Evolutionary conservation across 2,888 invertebrate species (phyloP).

Genomic region (Sclerodermus sp.): DNA sequence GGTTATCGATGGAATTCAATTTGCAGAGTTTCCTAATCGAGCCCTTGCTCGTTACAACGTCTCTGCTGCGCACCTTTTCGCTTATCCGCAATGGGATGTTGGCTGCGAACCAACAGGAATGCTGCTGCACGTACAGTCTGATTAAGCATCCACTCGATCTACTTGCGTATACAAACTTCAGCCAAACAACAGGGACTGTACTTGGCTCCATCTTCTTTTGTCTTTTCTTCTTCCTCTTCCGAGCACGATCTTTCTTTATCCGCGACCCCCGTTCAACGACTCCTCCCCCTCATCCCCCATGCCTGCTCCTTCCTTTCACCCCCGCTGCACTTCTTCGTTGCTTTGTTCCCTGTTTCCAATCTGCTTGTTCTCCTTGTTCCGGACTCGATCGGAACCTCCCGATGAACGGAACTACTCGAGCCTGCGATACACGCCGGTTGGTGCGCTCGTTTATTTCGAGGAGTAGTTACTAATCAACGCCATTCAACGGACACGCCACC

Average conservation of each 20-base stretch:
- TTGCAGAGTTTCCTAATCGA: slow-evolving; percentile 34
- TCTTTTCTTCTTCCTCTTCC: neutral
- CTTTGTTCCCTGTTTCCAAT: neutral
- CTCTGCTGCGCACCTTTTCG: slow-evolving; percentile 6
- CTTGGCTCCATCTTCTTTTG: slow-evolving; percentile 8
- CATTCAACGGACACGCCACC: slow-evolving; percentile 23
- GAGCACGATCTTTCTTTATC: neutral
- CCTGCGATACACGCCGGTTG: neutral
- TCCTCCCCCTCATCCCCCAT: neutral
- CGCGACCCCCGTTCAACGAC: neutral
- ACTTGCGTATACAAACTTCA: no score
- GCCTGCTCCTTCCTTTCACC: neutral
- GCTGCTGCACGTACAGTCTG: no score
- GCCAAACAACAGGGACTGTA: neutral
- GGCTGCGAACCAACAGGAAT: neutral
- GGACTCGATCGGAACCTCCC: neutral
- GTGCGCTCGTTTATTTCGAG: slow-evolving; percentile 19
- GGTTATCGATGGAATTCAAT: slow-evolving; percentile 42
- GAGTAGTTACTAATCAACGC: slow-evolving; percentile 35
- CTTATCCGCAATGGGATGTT: slow-evolving; percentile 1
- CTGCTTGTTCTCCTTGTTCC: neutral
- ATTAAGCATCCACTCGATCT: no score
- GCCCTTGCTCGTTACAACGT: slow-evolving; percentile 33
- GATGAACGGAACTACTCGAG: neutral
- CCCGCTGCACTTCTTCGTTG: neutral